Percentiles rank a stretch among this genome's conserved stretches.
phyloP scores from a whole-genome alignment of 2,797 vertebrate genomes.

The Philypnodon macrostomus region DNA sequence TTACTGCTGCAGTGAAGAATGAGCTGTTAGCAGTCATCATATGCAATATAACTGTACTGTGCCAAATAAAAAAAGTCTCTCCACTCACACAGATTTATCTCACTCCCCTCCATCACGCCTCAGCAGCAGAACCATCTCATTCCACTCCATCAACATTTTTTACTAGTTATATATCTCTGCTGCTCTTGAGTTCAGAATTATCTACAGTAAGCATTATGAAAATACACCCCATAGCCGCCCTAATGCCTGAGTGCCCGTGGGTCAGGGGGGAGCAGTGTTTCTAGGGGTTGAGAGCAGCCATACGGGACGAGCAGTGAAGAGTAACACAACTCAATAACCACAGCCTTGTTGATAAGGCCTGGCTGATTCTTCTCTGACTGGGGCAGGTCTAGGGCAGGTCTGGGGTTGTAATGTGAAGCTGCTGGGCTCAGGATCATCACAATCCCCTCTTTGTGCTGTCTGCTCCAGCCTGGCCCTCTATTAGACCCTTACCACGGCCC shows the following conservation, averaged over 20 bases:
- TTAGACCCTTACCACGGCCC: conserved; percentile 48
- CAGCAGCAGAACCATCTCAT: no score
- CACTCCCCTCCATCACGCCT: no score
- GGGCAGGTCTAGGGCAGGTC: conserved; percentile 72
- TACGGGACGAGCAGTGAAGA: conserved; percentile 65
- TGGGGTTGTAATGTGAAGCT: conserved; percentile 81
- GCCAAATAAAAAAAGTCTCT: no score
- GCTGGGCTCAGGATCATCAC: conserved; percentile 60
- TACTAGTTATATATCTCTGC: no score
- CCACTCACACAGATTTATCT: no score
- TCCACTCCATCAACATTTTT: no score
- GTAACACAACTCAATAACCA: conserved; percentile 79
- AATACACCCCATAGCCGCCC: conserved; percentile 48
- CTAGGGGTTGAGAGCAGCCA: conserved; percentile 36
- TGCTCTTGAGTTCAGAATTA: conserved; percentile 7
- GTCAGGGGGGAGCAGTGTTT: conserved; percentile 51
- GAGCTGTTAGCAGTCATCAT: no score
- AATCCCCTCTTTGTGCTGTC: conserved; percentile 69
- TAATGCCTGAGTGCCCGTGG: conserved; percentile 44
- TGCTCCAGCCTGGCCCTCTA: conserved; percentile 47
- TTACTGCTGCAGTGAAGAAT: no score
- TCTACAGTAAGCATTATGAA: conserved; percentile 15
- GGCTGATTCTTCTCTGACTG: conserved; percentile 70
- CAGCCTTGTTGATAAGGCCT: conserved; percentile 71
- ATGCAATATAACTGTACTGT: no score